Conservation (phyloP, 2,888 invertebrate species). For the Drosophila birchii region DNA sequence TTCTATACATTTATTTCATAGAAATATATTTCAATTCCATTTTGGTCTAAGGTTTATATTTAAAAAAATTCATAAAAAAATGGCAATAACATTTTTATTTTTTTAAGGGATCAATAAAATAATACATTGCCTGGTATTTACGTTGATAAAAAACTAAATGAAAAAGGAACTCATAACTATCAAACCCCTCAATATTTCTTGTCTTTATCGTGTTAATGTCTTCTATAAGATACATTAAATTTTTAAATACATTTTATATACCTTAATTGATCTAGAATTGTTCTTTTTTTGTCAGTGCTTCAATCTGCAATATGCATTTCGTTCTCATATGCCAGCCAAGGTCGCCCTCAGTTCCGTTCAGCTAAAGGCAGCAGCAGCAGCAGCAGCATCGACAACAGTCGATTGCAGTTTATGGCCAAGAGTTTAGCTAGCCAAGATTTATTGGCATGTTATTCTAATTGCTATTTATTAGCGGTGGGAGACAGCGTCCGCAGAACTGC, state of each 20-base stretch:
- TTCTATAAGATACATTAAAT: no score
- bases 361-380: slow-evolving; percentile 2
- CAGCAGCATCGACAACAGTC: slow-evolving; percentile 29
- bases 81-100: no score
- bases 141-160: no score
- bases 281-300: slow-evolving; percentile 5
- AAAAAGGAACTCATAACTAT: no score
- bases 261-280: neutral
- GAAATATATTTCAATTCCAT: neutral
- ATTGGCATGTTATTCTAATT: slow-evolving; percentile 80
- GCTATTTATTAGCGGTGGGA: slow-evolving; percentile 69
- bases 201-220: no score
- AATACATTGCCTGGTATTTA: no score
- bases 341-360: slow-evolving; percentile 49
- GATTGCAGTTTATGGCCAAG: slow-evolving; percentile 67
- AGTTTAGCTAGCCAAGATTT: slow-evolving; percentile 67
- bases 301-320: slow-evolving; percentile 32
- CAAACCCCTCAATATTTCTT: no score
- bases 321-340: slow-evolving; percentile 56
- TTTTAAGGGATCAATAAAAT: no score
- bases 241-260: neutral
- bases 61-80: no score
- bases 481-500: slow-evolving; percentile 20
- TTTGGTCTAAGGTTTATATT: neutral
- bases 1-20: neutral